Percentiles rank a stretch among this genome's conserved stretches.
phyloP scores from a whole-genome alignment of 2,113 vertebrate species.

The Thunnus thynnus region DNA sequence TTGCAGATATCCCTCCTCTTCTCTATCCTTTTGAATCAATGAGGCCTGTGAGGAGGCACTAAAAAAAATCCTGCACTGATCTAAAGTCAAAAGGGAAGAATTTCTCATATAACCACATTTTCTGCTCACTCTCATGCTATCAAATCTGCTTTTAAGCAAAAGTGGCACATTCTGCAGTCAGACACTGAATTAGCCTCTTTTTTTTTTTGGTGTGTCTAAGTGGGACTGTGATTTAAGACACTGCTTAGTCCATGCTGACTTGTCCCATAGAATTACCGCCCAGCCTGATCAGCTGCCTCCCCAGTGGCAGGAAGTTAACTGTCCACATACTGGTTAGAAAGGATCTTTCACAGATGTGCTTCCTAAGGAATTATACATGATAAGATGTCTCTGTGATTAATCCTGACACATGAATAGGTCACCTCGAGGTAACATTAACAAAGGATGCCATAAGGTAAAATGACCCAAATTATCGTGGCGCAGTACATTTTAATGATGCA shows the following conservation, averaged over 20 bases:
- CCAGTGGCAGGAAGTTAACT: background rate
- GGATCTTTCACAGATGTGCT: background rate
- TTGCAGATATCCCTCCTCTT: background rate
- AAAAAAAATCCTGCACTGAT: too few relatives aligned
- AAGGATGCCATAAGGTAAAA: constrained; percentile 13
- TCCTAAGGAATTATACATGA: background rate
- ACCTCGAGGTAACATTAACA: background rate
- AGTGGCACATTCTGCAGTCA: too few relatives aligned
- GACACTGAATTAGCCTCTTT: too few relatives aligned
- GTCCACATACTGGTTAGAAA: background rate
- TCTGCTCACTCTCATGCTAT: too few relatives aligned
- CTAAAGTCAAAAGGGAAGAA: too few relatives aligned
- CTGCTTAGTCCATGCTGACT: background rate
- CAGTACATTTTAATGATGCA: constrained; percentile 13
- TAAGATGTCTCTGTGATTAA: background rate
- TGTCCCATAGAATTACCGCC: background rate
- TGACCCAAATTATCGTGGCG: constrained; percentile 13
- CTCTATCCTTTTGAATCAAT: background rate
- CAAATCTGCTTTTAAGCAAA: too few relatives aligned
- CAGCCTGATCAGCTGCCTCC: too few relatives aligned
- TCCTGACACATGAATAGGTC: constrained; percentile 6
- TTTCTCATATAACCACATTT: too few relatives aligned
- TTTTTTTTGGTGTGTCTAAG: too few relatives aligned
- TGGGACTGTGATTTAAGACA: background rate
- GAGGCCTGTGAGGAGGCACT: background rate